These are phyloP conservation scores for Sorex maritimensis DNA, from an alignment of 2,797 vertebrate genomes.

Conservation along the genomic window DNA sequence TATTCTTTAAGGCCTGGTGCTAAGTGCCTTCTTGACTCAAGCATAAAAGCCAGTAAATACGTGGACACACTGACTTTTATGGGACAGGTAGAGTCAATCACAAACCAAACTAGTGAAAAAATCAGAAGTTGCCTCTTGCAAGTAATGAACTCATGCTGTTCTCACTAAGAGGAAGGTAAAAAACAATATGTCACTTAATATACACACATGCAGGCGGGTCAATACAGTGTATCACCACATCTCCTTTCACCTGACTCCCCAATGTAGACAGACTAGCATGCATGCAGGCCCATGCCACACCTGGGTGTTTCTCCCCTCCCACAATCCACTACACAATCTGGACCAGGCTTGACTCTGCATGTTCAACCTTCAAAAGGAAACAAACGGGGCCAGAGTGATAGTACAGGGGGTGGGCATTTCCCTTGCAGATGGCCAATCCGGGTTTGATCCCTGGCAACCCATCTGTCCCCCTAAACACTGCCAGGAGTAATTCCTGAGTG, in stretches of 20 bases:
- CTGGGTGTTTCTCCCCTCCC: background rate
- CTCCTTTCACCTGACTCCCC: background rate
- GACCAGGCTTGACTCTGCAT: background rate
- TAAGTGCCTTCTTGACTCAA: background rate
- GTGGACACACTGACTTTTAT: background rate
- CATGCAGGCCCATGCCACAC: too few relatives aligned
- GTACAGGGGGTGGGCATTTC: too few relatives aligned
- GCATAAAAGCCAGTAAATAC: slow-evolving; percentile 11
- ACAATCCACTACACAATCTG: background rate
- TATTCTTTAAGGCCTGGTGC: background rate
- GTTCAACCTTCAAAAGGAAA: slow-evolving; percentile 14
- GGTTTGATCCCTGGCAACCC: too few relatives aligned
- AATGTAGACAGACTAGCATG: background rate
- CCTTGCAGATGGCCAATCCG: too few relatives aligned
- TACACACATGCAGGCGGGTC: background rate
- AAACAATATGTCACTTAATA: background rate
- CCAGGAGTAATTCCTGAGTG: too few relatives aligned
- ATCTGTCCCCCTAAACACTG: too few relatives aligned
- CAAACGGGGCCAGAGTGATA: too few relatives aligned
- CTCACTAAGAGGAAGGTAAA: background rate
- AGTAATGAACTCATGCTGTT: background rate
- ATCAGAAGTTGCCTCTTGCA: background rate
- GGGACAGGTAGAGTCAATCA: background rate
- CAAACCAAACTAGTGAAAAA: slow-evolving; percentile 2
- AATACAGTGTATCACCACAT: background rate